Percentiles rank a stretch among this genome's conserved stretches.
These are phyloP conservation scores for Amphiprion clarkii DNA, from an alignment of 2,797 vertebrate species.

Conservation along the genomic window DNA sequence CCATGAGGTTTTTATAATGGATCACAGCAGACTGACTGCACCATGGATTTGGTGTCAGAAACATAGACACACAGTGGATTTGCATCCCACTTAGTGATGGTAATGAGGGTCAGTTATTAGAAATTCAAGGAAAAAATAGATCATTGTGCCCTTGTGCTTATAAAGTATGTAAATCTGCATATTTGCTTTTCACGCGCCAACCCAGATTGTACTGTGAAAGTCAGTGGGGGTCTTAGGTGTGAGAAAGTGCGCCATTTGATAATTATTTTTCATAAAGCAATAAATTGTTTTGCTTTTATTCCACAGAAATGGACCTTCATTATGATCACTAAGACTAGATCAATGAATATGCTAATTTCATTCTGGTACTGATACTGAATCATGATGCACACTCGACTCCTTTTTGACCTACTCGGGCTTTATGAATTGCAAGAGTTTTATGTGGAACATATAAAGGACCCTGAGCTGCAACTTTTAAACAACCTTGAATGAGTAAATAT, in stretches of 20 bases:
- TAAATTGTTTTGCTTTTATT: neutral
- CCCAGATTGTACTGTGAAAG: neutral
- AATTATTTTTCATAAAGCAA: neutral
- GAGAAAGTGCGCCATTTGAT: neutral
- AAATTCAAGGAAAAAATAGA: constrained; percentile 21
- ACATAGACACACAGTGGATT: constrained; percentile 1
- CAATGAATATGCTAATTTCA: neutral
- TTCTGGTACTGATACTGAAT: neutral
- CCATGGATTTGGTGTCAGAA: constrained; percentile 7
- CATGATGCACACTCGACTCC: neutral
- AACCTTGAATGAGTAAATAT: neutral
- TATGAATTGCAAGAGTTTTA: constrained; percentile 22
- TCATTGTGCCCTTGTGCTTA: constrained; percentile 1
- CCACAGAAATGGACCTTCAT: constrained; percentile 16
- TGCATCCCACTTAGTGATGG: constrained; percentile 5
- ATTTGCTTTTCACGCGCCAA: constrained; percentile 23
- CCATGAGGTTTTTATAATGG: neutral
- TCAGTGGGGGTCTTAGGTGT: neutral
- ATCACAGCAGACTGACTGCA: neutral
- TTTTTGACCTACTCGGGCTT: constrained; percentile 19
- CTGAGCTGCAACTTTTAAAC: constrained; percentile 11
- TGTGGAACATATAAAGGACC: neutral
- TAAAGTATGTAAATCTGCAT: constrained; percentile 20
- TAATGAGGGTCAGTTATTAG: constrained; percentile 32
- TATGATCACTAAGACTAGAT: neutral